Evolutionary conservation across 2,797 vertebrate genomes (phyloP), one percentile per base, ranked within the genome.

Genomic region (Sitta carolinensis): DNA sequence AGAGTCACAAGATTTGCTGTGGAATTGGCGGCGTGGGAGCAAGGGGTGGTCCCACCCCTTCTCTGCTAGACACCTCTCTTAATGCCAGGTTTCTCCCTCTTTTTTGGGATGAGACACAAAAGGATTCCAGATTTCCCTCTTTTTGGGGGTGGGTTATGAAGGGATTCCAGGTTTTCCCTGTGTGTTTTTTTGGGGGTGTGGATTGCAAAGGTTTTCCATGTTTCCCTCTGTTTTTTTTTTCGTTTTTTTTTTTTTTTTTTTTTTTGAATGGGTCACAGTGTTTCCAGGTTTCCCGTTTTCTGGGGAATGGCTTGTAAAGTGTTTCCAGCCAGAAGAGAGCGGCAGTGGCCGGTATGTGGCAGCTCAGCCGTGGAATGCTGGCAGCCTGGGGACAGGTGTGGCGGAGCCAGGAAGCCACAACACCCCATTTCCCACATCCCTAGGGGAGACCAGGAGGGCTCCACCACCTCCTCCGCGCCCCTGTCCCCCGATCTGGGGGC

Each of bases 271-370:
- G 8, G 1, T 9, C 26, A 21, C 1, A 7, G 16, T 14, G 5
- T 19, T 58, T 38, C 47, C 45, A 30, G 11, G 4, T 45, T 58
- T 32, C 23, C 19, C 2, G 1, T 8, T 45, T 26, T 25, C 7
- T 3, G 9, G 3, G 55, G 76, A 50, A n/a, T 4, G 5, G 0
- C 0, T 3, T 26, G 8, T 2, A 10, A 61, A 50, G 30, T 16
- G 17, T 38, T 63, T 69, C 45, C 64, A 80, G 20, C 5, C 2
- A 3, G 26, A 34, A 42, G 36, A 45, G 10, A 54, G 16, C 8
- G 0, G 0, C 1, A 0, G 79, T 2, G 1, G 42, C 10, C 0
- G 0, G 47, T 20, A 30, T 9, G 26, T 0, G 1, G 57, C 47
- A 36, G 50, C 55, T 32, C 43, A 38, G 0, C 1, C 1, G 13